A percentile compares a stretch with the other conserved stretches of the same genome.
Conservation (phyloP, 2,888 invertebrate genomes). For the Caenorhabditis sp. region DNA sequence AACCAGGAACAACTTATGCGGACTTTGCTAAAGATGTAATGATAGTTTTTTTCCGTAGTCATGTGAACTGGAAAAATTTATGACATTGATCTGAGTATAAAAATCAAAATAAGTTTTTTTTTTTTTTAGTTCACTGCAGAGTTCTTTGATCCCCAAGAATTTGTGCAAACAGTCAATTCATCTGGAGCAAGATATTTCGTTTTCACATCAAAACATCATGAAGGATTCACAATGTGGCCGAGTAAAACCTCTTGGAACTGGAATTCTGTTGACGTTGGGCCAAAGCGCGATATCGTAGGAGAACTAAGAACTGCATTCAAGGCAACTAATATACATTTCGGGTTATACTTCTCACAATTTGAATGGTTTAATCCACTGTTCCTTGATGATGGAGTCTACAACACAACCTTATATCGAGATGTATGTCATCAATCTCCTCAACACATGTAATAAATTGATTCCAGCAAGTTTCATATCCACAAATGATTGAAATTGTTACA, state of each 20-base stretch:
- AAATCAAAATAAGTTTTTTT: not conserved
- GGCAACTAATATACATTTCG: conserved; percentile 64
- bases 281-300: conserved; percentile 74
- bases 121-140: conserved; percentile 82
- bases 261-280: conserved; percentile 74
- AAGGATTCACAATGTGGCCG: conserved; percentile 74
- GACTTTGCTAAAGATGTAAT: conserved; percentile 79
- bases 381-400: conserved; percentile 51
- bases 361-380: conserved; percentile 71
- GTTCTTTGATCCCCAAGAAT: conserved; percentile 84
- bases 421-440: too few relatives aligned
- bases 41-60: conserved; percentile 1
- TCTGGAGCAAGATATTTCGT: conserved; percentile 82
- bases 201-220: conserved; percentile 74
- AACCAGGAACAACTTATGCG: conserved; percentile 86
- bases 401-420: conserved; percentile 53
- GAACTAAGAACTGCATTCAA: conserved; percentile 50
- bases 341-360: conserved; percentile 69
- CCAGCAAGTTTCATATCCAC: conserved; percentile 65
- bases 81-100: not conserved
- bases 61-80: not conserved
- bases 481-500: conserved; percentile 71
- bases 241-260: conserved; percentile 73
- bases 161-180: conserved; percentile 83
- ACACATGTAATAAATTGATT: too few relatives aligned